Percentiles rank a stretch among this genome's conserved stretches.
Conservation (phyloP, 2,113 vertebrate species). For the Rhea americana region DNA sequence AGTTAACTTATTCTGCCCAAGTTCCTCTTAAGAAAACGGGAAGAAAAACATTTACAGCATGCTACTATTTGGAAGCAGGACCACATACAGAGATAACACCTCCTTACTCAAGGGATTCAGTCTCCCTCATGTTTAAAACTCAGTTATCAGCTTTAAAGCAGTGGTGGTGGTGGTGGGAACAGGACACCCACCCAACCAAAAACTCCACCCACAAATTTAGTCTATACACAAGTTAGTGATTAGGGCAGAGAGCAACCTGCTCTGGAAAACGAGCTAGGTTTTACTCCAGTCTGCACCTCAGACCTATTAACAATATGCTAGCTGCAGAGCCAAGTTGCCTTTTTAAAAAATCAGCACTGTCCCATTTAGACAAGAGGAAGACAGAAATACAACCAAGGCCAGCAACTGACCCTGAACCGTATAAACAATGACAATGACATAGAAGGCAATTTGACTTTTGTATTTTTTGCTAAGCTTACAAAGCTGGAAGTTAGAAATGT, state of each 20-base stretch:
- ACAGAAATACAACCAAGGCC: slow-evolving; percentile 11
- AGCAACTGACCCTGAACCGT: slow-evolving; percentile 17
- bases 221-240: not conserved
- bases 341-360: not conserved
- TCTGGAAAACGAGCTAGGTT: not conserved
- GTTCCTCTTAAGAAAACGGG: not conserved
- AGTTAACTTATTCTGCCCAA: not conserved
- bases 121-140: not conserved
- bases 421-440: not conserved
- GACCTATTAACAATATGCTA: not conserved
- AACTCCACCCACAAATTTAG: fast-evolving
- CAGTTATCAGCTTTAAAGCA: not conserved
- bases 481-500: not conserved
- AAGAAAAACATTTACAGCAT: not conserved
- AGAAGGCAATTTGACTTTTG: not conserved
- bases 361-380: not conserved
- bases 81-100: not conserved
- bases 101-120: not conserved
- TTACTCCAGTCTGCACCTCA: not conserved
- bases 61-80: not conserved
- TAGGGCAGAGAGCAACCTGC: not conserved
- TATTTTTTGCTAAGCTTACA: not conserved
- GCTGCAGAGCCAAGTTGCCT: fast-evolving
- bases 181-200: too few species aligned
- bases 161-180: too few species aligned